These are phyloP conservation scores for Leptonema lineaticorne DNA, from an alignment of 1,140 invertebrate genomes.

Conservation along the genomic window DNA sequence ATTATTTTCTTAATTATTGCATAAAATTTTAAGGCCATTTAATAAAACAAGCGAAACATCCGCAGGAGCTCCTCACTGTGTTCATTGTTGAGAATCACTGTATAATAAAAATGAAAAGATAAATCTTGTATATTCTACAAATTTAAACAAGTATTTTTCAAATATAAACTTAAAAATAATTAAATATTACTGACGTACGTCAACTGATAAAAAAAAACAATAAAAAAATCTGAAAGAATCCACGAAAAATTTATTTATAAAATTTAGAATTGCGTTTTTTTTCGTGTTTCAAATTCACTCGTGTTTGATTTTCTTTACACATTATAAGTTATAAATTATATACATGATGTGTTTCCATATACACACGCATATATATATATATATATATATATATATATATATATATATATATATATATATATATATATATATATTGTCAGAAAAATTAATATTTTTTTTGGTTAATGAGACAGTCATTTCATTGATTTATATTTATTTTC, in stretches of 20 bases:
- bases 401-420: not conserved
- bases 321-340: too few relatives aligned
- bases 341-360: not conserved
- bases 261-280: constrained; percentile 2
- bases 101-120: not conserved
- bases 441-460: not conserved
- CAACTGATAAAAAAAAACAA: not conserved
- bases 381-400: not conserved
- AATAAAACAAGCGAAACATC: too few relatives aligned
- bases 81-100: constrained; percentile 13
- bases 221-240: too few relatives aligned
- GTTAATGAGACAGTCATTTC: constrained; percentile 4
- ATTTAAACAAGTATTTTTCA: not conserved
- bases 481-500: not conserved
- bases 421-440: constrained; percentile 3
- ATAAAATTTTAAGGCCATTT: too few relatives aligned
- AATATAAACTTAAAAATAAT: not conserved
- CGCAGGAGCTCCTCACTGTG: not conserved
- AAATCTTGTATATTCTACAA: constrained; percentile 12
- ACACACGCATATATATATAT: not conserved
- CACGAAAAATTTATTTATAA: not conserved
- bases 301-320: not conserved
- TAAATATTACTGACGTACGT: not conserved
- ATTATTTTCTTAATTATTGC: too few relatives aligned
- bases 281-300: too few relatives aligned